Conservation (phyloP, 2,888 invertebrate genomes). For the Caenorhabditis auriculariae region DNA sequence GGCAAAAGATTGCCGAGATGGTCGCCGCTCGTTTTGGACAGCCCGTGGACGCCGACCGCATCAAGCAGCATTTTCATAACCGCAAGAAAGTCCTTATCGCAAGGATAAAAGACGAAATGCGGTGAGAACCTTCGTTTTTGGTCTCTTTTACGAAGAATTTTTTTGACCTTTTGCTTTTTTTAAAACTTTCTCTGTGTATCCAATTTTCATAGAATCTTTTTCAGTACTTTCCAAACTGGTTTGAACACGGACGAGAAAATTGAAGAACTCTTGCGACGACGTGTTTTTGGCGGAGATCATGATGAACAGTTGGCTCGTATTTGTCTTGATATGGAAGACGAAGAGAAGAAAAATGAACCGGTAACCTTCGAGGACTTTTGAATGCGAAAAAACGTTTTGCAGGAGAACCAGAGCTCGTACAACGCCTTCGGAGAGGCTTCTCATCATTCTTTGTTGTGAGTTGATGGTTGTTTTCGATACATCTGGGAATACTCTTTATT, state of each 20-base stretch:
- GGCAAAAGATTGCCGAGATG: slow-evolving; percentile 5
- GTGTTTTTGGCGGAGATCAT: slow-evolving; percentile 14
- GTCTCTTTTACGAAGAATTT: not conserved
- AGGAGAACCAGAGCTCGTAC: slow-evolving; percentile 3
- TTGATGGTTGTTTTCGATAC: not conserved
- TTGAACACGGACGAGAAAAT: slow-evolving; percentile 25
- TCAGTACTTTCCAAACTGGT: not conserved
- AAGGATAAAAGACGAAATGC: slow-evolving; percentile 64
- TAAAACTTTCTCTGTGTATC: not conserved
- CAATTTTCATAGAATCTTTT: slow-evolving; percentile 1
- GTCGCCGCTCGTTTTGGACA: slow-evolving; percentile 18
- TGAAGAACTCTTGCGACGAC: slow-evolving; percentile 14
- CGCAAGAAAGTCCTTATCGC: slow-evolving; percentile 25
- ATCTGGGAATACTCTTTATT: too few relatives aligned
- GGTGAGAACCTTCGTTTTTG: slow-evolving; percentile 7
- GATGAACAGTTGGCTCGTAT: slow-evolving; percentile 26
- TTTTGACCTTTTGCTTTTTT: not conserved
- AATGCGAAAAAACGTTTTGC: not conserved
- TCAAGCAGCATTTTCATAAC: slow-evolving; percentile 35
- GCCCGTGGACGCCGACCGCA: slow-evolving; percentile 24
- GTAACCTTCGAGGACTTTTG: too few relatives aligned
- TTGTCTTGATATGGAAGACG: slow-evolving; percentile 32
- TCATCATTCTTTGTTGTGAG: slow-evolving; percentile 14
- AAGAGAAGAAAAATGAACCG: slow-evolving; percentile 13
- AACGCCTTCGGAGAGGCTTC: slow-evolving; percentile 11